Percentiles rank a stretch among this genome's conserved stretches.
These are phyloP conservation scores for Mamestra configurata DNA, from an alignment of 1,140 invertebrate species.

Conservation along the genomic window DNA sequence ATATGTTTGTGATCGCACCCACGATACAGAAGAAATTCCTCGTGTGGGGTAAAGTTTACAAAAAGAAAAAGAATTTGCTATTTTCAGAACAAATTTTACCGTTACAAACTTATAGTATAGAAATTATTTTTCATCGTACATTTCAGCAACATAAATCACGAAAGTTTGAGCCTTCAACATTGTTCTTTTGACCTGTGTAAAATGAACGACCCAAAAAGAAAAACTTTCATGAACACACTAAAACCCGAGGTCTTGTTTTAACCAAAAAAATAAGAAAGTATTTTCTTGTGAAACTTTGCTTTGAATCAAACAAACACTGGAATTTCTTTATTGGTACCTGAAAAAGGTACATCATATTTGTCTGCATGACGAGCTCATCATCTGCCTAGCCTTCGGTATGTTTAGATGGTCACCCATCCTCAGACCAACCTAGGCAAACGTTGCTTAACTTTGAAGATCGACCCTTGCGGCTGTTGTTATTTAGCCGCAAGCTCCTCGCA, in stretches of 20 bases:
- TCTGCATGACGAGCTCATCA: too few species aligned
- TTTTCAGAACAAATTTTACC: neutral
- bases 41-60: too few species aligned
- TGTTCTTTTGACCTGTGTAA: slow-evolving; percentile 36
- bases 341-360: neutral
- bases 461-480: too few species aligned
- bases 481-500: too few species aligned
- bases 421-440: too few species aligned
- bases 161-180: slow-evolving; percentile 30
- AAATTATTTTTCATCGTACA: slow-evolving; percentile 18
- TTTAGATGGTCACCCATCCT: too few species aligned
- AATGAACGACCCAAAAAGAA: slow-evolving; percentile 26
- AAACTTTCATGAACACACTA: slow-evolving; percentile 38
- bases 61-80: too few species aligned
- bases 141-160: slow-evolving; percentile 15
- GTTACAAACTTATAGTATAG: neutral
- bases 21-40: too few species aligned
- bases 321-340: neutral
- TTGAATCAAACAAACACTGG: neutral
- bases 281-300: neutral
- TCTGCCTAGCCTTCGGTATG: too few species aligned
- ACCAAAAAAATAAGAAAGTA: neutral
- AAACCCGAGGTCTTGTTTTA: slow-evolving; percentile 5
- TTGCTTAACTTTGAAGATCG: too few species aligned
- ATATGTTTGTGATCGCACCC: too few species aligned